Evolutionary conservation across 1,140 invertebrate species (phyloP), one percentile per base, ranked within the genome.

Genomic region (Drosophila ficusphila): DNA sequence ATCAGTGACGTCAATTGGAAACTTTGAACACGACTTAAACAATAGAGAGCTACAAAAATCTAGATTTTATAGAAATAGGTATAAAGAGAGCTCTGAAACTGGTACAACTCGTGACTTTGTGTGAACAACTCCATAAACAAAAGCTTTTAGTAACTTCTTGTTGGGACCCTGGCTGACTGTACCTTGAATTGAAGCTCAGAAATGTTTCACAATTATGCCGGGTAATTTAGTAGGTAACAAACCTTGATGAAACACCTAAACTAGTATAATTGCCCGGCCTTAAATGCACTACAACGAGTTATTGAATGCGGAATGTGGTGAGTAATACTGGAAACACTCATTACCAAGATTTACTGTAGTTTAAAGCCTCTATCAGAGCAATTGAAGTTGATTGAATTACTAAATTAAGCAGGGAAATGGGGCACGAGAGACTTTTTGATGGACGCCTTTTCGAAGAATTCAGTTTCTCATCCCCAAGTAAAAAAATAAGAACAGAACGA

Each of bases 221-320:
- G 31, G 21, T 34, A 54, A 47, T 36, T 61, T 46, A 46, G 14
- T 49, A 36, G 21, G 31, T 52, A 65, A 79, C 79, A 71, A 79
- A 69, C 81, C 73, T 81, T 73, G 49, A 73, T 85, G 81, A 86
- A 81, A 57, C 76, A 79, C 56, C 57, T 47, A 41, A 47, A 19
- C 27, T 49, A 70, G 38, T 51, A 44, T 56, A 69, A 69, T 68
- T 69, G 44, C 60, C n/a, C 62, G 57, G 19, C 57, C 61, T 47
- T 57, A 78, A 68, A 44, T 56, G 33, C 57, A 23, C 3, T 38
- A 57, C 38, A 36, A 36, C 47, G 18, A 67, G 33, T 73, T 54
- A 39, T 51, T 12, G 12, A 41, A 8, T 7, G 14, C 1, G 29
- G 46, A 71, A 61, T 67, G 62, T 46, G 14, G 46, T 67, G 60